Evolutionary conservation across 2,888 invertebrate genomes (phyloP), one percentile per base, ranked within the genome.

Genomic region (Lasius fuliginosus): DNA sequence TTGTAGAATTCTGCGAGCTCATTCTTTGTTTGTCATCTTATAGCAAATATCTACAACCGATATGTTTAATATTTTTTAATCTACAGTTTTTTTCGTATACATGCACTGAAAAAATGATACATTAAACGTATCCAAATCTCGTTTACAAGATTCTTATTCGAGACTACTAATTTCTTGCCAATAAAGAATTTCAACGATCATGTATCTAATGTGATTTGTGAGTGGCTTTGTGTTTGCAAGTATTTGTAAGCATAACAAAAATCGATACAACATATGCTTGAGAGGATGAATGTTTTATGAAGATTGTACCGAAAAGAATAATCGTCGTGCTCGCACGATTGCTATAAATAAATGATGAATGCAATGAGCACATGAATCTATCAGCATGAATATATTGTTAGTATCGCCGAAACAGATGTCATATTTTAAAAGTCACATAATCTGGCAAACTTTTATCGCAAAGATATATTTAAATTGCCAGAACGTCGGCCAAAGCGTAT

Each of bases 51-150:
- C 53, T 53, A 33, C 30, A 68, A 46, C 18, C n/a, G 3, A 60
- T 60, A 36, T 71, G 30, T 75, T 3, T 82, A 23, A 81, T 64
- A 33, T 68, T 33, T 69, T 33, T 11, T 64, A 23, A 64, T 81
- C 69, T 3, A 53, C n/a, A 23, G 12, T 42, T n/a, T 53, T 49
- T 79, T 36, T 36, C 42, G 67, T 33, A 46, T 49, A 33, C 5
- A 3, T 8, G n/a, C 18, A 40, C 12, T 27, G 53, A 18, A 36
- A 49, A 73, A 53, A 42, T 15, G 69, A 4, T 33, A 58, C 11
- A 58, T 62, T 3, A 30, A 36, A n/a, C 15, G 30, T 46, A 46
- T 49, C 2, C 40, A 46, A 58, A 71, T 69, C 15, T 42, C 40
- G n/a, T n/a, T 65, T 49, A 53, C n/a, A 18, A 65, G 8, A 76